A percentile compares a stretch with the other conserved stretches of the same genome.
Conservation (phyloP, 2,888 invertebrate species). For the Eudasyphora cyanicolor region DNA sequence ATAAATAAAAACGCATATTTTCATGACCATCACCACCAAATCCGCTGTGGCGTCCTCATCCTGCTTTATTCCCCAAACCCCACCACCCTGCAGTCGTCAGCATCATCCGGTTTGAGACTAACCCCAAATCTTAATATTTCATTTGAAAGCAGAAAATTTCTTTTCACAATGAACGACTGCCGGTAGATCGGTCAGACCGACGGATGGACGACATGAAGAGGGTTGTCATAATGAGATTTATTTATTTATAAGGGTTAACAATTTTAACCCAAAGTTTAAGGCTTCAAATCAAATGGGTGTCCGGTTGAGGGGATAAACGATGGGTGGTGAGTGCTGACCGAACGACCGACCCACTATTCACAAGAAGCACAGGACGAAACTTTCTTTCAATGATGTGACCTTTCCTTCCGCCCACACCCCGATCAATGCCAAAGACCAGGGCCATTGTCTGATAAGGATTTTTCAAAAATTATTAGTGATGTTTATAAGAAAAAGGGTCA, state of each 20-base stretch:
- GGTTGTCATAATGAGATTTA: constrained; percentile 57
- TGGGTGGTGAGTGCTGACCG: not conserved
- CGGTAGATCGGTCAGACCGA: too few species aligned
- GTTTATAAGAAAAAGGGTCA: constrained; percentile 11
- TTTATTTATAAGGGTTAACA: constrained; percentile 54
- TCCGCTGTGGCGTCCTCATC: not conserved
- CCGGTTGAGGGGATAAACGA: not conserved
- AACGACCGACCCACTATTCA: not conserved
- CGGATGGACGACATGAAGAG: constrained; percentile 20
- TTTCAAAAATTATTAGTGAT: constrained; percentile 16
- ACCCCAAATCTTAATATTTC: constrained; percentile 35
- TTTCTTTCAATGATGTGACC: constrained; percentile 35
- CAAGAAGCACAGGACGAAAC: not conserved
- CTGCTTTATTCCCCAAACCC: too few species aligned
- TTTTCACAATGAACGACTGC: constrained; percentile 16
- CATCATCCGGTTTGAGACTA: constrained; percentile 1
- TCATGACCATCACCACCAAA: constrained; percentile 19
- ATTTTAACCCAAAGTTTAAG: constrained; percentile 35
- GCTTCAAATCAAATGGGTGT: constrained; percentile 3
- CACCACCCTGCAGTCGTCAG: not conserved
- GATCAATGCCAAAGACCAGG: not conserved
- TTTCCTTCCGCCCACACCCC: not conserved
- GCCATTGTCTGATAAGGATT: not conserved
- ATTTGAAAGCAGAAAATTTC: not conserved
- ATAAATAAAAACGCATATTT: constrained; percentile 44